Base-by-base conservation (phyloP, 2,797 vertebrate species). In the Ciconia nigra region DNA sequence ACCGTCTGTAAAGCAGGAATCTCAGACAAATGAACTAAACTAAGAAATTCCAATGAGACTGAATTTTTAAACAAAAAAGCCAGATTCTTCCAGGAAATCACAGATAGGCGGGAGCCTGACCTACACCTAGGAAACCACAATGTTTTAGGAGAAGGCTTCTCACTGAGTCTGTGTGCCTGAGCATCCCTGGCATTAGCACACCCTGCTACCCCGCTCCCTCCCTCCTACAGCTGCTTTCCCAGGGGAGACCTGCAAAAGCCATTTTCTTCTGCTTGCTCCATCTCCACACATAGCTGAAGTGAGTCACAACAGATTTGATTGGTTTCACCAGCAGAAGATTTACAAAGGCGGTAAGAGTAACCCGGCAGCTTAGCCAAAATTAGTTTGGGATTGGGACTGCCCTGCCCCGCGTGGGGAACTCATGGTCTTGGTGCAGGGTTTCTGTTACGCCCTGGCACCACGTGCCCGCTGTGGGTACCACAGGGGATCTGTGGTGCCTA, bases 391-490 rank as follows among this genome's bases (percentile, higher is more conserved):
- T 24, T 52, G 31, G 58, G 42, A 55, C 33, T 44, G 37, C 39
- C 65, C 37, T 87, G 19, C 14, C 26, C 44, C 1, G 7, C 0
- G 0, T 13, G 11, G 24, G 11, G 39, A 42, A 82, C 47, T 49
- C 1, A 0, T 20, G 25, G 52, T 44, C 19, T 54, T 1, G 0
- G 55, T 21, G 31, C 31, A 59, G 46, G 35, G 46, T 59, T 76
- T 71, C n/a, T 76, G 24, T 55, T n/a, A 29, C 0, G 1, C 10
- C 37, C 47, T 16, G 47, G 57, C 63, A 31, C 24, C 57, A 41
- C 2, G 1, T 3, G 5, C 63, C 41, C 55, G 47, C 47, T 44
- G 39, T 0, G 11, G 55, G 55, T 67, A 59, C 51, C 7, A 1
- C 11, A 29, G 54, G 57, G 37, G 44, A 18, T 7, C 70, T 20